Evolutionary conservation across 2,888 invertebrate genomes (phyloP).

Genomic region (Diogma glabrata): DNA sequence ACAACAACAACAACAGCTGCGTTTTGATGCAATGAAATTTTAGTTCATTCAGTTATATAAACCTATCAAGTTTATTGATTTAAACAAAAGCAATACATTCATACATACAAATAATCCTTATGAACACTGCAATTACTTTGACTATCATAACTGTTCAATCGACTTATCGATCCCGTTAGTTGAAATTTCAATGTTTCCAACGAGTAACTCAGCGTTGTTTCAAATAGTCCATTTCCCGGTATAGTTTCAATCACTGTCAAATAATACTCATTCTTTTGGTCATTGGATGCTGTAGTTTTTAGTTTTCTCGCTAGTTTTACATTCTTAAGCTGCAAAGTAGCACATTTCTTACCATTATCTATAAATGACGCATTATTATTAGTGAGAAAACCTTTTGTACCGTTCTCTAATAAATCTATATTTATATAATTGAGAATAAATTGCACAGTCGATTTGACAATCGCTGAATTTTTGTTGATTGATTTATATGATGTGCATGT

Average conservation of each 20-base stretch:
- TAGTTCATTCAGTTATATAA: too few species aligned
- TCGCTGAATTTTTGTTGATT: conserved; percentile 36
- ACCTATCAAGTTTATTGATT: too few species aligned
- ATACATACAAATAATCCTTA: too few species aligned
- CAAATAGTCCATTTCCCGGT: conserved; percentile 57
- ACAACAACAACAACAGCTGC: too few species aligned
- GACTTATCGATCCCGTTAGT: conserved; percentile 48
- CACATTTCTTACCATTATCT: conserved; percentile 32
- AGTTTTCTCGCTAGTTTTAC: conserved; percentile 43
- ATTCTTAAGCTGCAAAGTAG: conserved; percentile 39
- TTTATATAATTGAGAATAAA: conserved; percentile 30
- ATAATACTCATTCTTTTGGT: conserved; percentile 39
- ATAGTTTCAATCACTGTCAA: conserved; percentile 56
- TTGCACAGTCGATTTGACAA: conserved; percentile 42
- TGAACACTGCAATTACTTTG: conserved; percentile 46
- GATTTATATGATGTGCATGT: conserved; percentile 52
- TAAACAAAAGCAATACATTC: too few species aligned
- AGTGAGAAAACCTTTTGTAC: not conserved
- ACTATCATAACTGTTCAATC: conserved; percentile 41
- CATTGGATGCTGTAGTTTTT: too few species aligned
- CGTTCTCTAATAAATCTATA: conserved; percentile 9
- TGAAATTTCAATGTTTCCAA: conserved; percentile 30
- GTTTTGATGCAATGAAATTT: too few species aligned
- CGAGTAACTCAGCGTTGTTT: conserved; percentile 49
- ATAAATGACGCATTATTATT: too few species aligned